Percentiles rank a stretch among this genome's conserved stretches.
These are phyloP conservation scores for Chelonus insularis DNA, from an alignment of 1,140 invertebrate species.

Conservation along the genomic window DNA sequence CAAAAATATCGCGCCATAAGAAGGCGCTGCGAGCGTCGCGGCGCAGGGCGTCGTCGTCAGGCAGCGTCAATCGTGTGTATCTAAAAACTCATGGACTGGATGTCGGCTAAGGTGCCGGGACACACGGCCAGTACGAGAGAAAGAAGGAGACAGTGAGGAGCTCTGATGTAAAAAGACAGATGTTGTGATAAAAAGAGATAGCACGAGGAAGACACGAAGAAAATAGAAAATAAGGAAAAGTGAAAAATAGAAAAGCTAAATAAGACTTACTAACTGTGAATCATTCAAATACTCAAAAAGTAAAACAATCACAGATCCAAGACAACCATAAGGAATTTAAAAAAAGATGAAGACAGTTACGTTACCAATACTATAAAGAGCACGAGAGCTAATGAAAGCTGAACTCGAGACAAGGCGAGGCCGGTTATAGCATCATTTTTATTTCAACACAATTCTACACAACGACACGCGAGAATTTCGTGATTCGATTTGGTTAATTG, in stretches of 20 bases:
- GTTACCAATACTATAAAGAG: constrained; percentile 2
- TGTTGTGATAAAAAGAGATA: too few species aligned
- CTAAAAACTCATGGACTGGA: constrained; percentile 12
- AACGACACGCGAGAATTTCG: too few species aligned
- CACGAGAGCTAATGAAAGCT: background rate
- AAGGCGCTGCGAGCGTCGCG: constrained; percentile 44
- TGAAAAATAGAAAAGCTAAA: too few species aligned
- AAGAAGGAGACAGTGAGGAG: too few species aligned
- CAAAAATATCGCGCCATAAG: constrained; percentile 26
- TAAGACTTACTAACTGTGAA: too few species aligned
- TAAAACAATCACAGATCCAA: too few species aligned
- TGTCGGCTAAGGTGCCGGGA: constrained; percentile 3
- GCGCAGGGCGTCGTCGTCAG: constrained; percentile 38
- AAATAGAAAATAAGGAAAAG: too few species aligned
- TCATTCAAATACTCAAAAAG: too few species aligned
- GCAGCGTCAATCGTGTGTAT: constrained; percentile 37
- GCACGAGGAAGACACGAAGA: too few species aligned
- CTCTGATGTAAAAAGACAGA: too few species aligned
- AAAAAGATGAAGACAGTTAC: background rate
- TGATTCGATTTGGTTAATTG: too few species aligned
- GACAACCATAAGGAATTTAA: too few species aligned
- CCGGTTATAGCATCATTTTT: constrained; percentile 14
- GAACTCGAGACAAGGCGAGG: background rate
- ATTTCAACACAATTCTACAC: background rate
- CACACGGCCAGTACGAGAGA: constrained; percentile 26